Base-by-base conservation (phyloP, 2,113 vertebrate genomes). In the Monarcha castaneiventris region DNA sequence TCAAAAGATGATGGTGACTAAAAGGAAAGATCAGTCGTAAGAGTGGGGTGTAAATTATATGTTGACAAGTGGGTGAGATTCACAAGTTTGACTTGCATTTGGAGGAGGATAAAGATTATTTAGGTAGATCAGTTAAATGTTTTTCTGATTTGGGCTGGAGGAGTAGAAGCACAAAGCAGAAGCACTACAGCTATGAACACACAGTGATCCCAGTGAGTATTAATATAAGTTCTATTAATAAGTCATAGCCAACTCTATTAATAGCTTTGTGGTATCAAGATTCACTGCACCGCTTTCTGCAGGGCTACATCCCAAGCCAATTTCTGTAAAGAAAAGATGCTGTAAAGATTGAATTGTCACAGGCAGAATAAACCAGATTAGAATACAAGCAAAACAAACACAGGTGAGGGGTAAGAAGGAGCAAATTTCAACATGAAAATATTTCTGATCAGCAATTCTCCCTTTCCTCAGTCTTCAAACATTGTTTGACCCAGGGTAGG, bases 161-260 rank as follows among this genome's bases (percentile, higher is more conserved):
- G 41, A 92, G 21, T 59, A 85, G 35, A 84, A 88, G 69, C 44
- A 87, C 62, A 63, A 81, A 92, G 58, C 1, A 94, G 63, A 64
- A 91, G 44, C 35, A 41, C 54, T 82, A 84, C 18, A 43, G 44
- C 59, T 94, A 84, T 6, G 48, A 96, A 61, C 32, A 91, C 10
- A 49, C 35, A 92, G 63, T 41, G 82, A 94, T 56, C 59, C 76
- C 73, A 54, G 41, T 12, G 37, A 81, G 68, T 64, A 92, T 93
- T 92, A 92, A 95, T 39, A 13, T 21, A 87, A 59, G 41, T 79
- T 84, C 90, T 95, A 93, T 92, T 89, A 95, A 92, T 89, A 96
- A 83, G 12, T 72, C 58, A 92, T 58, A 92, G 59, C 73, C 86
- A 81, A 68, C 16, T 67, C 92, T 92, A 92, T 75, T 84, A 86